These are phyloP conservation scores for Antechinus flavipes DNA, from an alignment of 2,113 vertebrate genomes.

Conservation along the genomic window DNA sequence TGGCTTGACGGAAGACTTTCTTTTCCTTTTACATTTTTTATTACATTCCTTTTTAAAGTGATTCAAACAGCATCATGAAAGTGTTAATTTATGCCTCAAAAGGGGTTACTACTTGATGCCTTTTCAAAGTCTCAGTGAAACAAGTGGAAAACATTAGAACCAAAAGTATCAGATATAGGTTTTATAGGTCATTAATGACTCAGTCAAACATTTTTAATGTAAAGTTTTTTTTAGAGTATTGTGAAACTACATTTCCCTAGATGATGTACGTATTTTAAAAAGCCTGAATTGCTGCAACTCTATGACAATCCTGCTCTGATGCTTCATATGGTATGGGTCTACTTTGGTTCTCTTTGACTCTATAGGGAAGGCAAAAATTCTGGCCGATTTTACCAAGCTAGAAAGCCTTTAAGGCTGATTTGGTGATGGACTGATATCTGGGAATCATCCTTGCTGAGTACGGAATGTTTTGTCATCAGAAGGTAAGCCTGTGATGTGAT, in stretches of 20 bases:
- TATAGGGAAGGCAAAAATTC: background rate
- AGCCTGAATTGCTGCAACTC: background rate
- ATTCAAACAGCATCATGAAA: slow-evolving; percentile 33
- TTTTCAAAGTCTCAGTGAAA: slow-evolving; percentile 32
- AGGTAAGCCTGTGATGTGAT: background rate
- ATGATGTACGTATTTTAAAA: slow-evolving; percentile 30
- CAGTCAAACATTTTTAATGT: background rate
- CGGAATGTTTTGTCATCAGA: background rate
- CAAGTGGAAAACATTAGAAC: slow-evolving; percentile 12
- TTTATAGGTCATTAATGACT: background rate
- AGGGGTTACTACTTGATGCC: background rate
- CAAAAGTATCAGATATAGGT: background rate
- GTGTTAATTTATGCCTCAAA: background rate
- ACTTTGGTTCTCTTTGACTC: background rate
- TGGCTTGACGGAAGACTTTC: background rate
- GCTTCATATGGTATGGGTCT: background rate
- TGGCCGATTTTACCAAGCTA: background rate
- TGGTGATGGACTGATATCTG: background rate
- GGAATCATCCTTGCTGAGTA: background rate
- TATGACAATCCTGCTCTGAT: background rate
- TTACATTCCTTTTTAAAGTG: background rate
- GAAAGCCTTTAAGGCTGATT: background rate
- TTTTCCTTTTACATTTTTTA: background rate
- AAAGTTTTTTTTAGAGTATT: slow-evolving; percentile 6
- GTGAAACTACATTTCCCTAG: background rate